A percentile compares a stretch with the other conserved stretches of the same genome.
phyloP scores from a whole-genome alignment of 2,113 vertebrate genomes.

The Budorcas taxicolor region DNA sequence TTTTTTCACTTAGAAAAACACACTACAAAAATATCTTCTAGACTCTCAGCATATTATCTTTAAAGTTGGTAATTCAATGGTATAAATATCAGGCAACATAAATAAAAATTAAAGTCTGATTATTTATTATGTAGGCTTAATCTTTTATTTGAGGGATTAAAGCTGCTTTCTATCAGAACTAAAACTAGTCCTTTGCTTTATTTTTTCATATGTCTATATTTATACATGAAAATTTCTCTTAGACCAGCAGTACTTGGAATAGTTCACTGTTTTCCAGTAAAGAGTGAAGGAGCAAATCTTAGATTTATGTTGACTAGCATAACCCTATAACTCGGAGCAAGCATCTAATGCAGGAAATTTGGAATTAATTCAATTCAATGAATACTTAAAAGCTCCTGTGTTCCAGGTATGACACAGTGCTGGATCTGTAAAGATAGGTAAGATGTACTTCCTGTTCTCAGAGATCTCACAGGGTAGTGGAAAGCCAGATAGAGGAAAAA shows the following conservation, averaged over 20 bases:
- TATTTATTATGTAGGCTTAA: neutral
- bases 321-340: neutral
- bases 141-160: neutral
- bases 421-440: neutral
- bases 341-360: neutral
- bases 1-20: neutral
- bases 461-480: neutral
- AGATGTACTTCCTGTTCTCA: neutral
- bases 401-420: neutral
- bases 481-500: neutral
- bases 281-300: neutral
- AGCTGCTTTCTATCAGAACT: neutral
- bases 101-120: constrained; percentile 21
- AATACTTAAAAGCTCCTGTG: neutral
- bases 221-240: neutral
- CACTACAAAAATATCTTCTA: neutral
- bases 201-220: neutral
- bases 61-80: neutral
- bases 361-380: neutral
- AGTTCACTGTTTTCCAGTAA: neutral
- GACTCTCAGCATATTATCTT: neutral
- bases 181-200: neutral
- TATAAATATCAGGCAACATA: neutral
- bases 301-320: neutral
- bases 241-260: neutral